phyloP scores from a whole-genome alignment of 2,113 vertebrate genomes.

The Ciconia boyciana region DNA sequence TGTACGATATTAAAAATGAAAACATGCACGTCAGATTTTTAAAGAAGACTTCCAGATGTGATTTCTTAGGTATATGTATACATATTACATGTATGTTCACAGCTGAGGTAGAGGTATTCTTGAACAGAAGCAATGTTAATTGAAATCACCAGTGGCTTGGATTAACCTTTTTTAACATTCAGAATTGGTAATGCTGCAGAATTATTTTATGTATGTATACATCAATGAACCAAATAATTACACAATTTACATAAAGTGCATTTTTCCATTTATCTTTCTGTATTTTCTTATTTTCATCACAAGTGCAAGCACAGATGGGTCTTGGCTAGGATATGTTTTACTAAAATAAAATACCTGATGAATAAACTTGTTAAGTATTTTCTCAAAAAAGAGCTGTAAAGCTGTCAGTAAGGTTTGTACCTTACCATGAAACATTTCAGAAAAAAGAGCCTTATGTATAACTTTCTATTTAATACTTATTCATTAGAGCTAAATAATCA shows the following conservation, averaged over 20 bases:
- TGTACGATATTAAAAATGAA: neutral
- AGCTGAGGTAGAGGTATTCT: neutral
- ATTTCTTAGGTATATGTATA: neutral
- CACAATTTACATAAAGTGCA: neutral
- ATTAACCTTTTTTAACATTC: constrained; percentile 46
- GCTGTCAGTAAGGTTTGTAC: neutral
- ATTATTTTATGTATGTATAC: constrained; percentile 12
- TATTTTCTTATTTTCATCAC: neutral
- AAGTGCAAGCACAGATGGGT: neutral
- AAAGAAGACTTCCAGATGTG: neutral
- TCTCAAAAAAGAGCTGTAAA: neutral
- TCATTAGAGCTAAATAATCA: neutral
- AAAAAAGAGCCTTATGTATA: neutral
- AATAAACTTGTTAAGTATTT: neutral
- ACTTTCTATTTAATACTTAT: neutral
- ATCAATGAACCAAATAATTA: constrained; percentile 3
- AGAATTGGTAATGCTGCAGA: neutral
- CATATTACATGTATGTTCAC: neutral
- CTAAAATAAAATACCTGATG: neutral
- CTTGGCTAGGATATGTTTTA: neutral
- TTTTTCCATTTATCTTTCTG: constrained; percentile 3
- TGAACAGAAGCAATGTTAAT: constrained; percentile 9
- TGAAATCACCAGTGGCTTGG: neutral
- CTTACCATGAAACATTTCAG: neutral
- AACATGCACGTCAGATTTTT: neutral